Conservation (phyloP, 2,888 invertebrate genomes). For the Hololepta plana region DNA sequence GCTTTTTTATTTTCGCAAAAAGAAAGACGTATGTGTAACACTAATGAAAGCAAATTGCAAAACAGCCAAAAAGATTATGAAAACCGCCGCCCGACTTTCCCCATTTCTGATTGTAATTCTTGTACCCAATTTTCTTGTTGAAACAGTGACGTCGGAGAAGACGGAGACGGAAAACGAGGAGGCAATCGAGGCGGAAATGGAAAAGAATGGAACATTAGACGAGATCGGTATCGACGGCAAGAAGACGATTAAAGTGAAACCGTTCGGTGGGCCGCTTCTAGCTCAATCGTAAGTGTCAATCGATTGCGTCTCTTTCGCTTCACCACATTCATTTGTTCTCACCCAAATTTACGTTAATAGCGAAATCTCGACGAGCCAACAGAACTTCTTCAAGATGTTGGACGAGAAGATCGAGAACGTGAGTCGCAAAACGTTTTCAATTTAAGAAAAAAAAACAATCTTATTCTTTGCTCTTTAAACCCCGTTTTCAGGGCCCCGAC, state of each 20-base stretch:
- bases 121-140: constrained; percentile 11
- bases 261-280: constrained; percentile 23
- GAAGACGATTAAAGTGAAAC: constrained; percentile 22
- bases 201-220: constrained; percentile 15
- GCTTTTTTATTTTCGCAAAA: no score
- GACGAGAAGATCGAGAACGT: constrained; percentile 85
- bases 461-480: no score
- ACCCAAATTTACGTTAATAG: constrained; percentile 33
- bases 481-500: constrained; percentile 48
- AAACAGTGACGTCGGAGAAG: constrained; percentile 21
- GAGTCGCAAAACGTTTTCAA: constrained; percentile 20
- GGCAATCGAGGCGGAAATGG: constrained; percentile 16
- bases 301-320: background rate
- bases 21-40: no score
- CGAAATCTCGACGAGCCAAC: constrained; percentile 75
- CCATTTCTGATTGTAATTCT: no score
- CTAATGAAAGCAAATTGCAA: no score
- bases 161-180: constrained; percentile 19
- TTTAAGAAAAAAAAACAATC: constrained; percentile 2
- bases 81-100: no score
- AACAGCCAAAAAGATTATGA: no score
- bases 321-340: constrained; percentile 2
- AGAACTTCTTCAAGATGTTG: constrained; percentile 84
- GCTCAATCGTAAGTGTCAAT: constrained; percentile 23
- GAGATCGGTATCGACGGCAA: constrained; percentile 19